These are phyloP conservation scores for Halcyon chelicuti DNA, from an alignment of 2,797 vertebrate species.

Conservation along the genomic window DNA sequence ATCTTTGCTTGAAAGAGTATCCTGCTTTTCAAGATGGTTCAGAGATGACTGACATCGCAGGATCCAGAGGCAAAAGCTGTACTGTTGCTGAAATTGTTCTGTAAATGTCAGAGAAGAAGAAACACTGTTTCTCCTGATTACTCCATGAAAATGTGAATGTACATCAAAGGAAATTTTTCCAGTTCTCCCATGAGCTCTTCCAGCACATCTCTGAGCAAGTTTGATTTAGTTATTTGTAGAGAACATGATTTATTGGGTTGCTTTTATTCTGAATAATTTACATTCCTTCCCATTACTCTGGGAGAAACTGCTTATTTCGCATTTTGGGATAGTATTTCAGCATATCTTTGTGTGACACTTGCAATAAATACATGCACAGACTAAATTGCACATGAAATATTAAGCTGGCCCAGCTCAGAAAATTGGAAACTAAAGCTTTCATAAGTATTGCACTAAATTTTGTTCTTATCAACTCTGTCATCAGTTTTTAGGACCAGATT, in stretches of 20 bases:
- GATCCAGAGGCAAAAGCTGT: neutral
- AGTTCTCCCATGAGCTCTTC: neutral
- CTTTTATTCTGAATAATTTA: slow-evolving; percentile 51
- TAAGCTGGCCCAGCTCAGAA: neutral
- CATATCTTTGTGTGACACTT: neutral
- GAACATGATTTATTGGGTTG: neutral
- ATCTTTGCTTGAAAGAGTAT: neutral
- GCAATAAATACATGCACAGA: neutral
- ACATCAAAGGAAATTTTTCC: neutral
- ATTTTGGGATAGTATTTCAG: slow-evolving; percentile 11
- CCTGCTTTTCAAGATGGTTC: neutral
- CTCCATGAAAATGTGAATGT: neutral
- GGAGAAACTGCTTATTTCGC: slow-evolving; percentile 8
- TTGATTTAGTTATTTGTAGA: slow-evolving; percentile 10
- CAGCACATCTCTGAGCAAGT: neutral
- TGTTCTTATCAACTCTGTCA: neutral
- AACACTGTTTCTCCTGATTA: neutral
- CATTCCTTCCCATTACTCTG: neutral
- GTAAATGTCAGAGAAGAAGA: neutral
- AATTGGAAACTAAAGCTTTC: neutral
- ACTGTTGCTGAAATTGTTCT: neutral
- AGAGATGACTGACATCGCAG: neutral
- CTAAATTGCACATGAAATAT: neutral
- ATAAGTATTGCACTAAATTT: neutral
- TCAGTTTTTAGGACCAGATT: neutral